These are phyloP conservation scores for Allacma fusca DNA, from an alignment of 2,888 invertebrate species.

Conservation along the genomic window DNA sequence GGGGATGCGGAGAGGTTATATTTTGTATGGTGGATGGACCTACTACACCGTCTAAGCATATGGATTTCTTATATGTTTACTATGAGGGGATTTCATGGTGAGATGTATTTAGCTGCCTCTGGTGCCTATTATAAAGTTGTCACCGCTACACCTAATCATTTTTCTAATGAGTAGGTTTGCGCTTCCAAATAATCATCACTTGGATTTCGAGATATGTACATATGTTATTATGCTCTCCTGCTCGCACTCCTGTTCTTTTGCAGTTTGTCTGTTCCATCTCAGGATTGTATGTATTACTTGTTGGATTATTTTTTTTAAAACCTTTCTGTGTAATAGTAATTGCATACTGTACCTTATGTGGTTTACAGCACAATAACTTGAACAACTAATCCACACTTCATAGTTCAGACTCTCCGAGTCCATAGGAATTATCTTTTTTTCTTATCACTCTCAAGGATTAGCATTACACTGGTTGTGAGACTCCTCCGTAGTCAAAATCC, in stretches of 20 bases:
- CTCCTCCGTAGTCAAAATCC: background rate
- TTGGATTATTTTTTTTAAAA: background rate
- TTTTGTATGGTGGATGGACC: no score
- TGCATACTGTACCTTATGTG: background rate
- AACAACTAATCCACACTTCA: conserved; percentile 16
- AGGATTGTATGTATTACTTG: background rate
- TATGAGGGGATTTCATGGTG: conserved; percentile 29
- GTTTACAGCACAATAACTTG: background rate
- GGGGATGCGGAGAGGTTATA: background rate
- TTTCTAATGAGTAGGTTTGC: conserved; percentile 55
- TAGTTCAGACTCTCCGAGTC: background rate
- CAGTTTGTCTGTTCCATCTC: no score
- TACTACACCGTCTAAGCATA: background rate
- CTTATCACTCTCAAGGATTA: background rate
- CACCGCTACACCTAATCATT: conserved; percentile 58
- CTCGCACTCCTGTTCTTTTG: no score
- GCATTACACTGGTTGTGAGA: background rate
- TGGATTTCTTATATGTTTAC: background rate
- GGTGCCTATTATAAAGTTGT: conserved; percentile 58
- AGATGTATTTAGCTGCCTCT: conserved; percentile 48
- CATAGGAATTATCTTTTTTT: conserved; percentile 1
- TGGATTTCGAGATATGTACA: conserved; percentile 28
- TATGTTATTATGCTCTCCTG: background rate
- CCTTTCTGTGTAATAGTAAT: background rate
- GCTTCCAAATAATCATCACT: conserved; percentile 55